These are phyloP conservation scores for Opisthograptis luteolata DNA, from an alignment of 2,888 invertebrate species.

Conservation along the genomic window DNA sequence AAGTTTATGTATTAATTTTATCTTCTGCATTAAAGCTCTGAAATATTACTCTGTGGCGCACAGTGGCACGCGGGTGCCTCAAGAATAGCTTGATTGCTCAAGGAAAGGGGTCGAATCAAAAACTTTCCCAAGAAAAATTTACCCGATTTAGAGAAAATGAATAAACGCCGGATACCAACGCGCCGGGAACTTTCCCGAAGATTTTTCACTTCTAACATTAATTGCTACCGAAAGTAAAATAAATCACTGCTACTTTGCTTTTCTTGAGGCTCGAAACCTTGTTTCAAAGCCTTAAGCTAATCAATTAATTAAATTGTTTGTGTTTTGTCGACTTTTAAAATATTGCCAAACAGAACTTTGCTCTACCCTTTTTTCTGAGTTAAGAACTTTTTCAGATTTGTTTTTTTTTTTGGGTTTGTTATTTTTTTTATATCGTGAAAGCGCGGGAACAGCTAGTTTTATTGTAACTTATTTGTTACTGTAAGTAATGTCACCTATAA, in stretches of 20 bases:
- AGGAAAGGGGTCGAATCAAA: conserved; percentile 79
- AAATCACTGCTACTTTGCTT: conserved; percentile 75
- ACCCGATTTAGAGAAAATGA: conserved; percentile 75
- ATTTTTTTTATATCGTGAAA: neutral
- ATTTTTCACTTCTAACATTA: conserved; percentile 83
- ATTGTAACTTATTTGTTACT: conserved; percentile 15
- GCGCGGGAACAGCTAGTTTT: conserved; percentile 17
- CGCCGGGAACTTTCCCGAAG: conserved; percentile 67
- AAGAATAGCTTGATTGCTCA: conserved; percentile 72
- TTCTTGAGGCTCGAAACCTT: conserved; percentile 70
- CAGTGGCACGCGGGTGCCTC: conserved; percentile 55
- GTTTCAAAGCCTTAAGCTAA: conserved; percentile 67
- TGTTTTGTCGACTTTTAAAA: conserved; percentile 46
- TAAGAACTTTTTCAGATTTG: conserved; percentile 10
- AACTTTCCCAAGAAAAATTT: conserved; percentile 81
- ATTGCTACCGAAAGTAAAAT: conserved; percentile 80
- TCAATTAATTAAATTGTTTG: conserved; percentile 79
- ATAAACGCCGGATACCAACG: conserved; percentile 63
- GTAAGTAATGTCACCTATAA: conserved; percentile 31
- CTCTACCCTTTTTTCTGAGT: conserved; percentile 29
- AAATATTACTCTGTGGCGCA: conserved; percentile 31
- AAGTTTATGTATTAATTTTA: neutral
- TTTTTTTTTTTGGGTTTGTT: neutral
- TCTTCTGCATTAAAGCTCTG: conserved; percentile 26
- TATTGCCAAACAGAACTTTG: conserved; percentile 30